Conservation (phyloP, 2,113 vertebrate genomes). For the Trematocara unimaculatum region DNA sequence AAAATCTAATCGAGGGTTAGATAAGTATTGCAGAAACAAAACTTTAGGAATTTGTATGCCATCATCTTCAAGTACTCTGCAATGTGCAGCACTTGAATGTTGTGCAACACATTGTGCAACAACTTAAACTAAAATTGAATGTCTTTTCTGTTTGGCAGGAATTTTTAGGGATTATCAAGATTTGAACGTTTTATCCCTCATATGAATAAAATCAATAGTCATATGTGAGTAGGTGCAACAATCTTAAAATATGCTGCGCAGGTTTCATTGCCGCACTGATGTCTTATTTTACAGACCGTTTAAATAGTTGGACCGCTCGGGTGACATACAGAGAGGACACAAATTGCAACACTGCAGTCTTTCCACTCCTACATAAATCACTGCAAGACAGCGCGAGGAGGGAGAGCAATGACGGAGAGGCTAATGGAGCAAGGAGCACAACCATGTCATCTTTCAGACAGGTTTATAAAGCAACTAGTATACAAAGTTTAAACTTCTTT, state of each 20-base stretch:
- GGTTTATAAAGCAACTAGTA: conserved; percentile 33
- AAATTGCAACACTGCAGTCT: conserved; percentile 24
- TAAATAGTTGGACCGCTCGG: neutral
- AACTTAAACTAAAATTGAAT: neutral
- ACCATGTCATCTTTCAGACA: conserved; percentile 9
- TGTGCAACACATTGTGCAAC: neutral
- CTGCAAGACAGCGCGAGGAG: neutral
- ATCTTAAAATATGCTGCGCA: neutral
- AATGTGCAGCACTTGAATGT: neutral
- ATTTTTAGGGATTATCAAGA: neutral
- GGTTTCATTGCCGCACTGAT: neutral
- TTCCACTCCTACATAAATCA: conserved; percentile 48
- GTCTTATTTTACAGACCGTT: neutral
- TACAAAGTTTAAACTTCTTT: conserved; percentile 23
- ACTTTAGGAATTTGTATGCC: neutral
- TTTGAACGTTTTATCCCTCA: neutral
- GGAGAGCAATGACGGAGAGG: neutral
- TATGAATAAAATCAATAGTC: neutral
- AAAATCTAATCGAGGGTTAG: neutral
- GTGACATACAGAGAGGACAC: conserved; percentile 17
- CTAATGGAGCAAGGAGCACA: conserved; percentile 30
- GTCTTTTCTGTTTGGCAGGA: neutral
- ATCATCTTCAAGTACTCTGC: neutral
- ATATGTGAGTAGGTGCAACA: neutral
- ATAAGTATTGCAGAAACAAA: neutral